These are phyloP conservation scores for Petrolisthes cinctipes DNA, from an alignment of 2,888 invertebrate genomes.

Conservation along the genomic window DNA sequence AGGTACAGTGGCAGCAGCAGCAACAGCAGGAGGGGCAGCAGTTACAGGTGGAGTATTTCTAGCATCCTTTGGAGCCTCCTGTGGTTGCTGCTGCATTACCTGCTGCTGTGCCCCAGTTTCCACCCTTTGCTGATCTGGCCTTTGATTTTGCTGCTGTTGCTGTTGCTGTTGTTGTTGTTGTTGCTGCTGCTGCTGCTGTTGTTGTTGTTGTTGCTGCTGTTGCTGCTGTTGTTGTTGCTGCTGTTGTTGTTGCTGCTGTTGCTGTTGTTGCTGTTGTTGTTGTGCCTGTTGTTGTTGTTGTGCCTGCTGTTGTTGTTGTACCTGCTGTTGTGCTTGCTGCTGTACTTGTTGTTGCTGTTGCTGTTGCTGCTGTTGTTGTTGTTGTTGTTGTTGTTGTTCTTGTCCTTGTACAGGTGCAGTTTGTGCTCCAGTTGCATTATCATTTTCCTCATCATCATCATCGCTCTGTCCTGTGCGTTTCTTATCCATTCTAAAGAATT, in stretches of 20 bases:
- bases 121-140: constrained; percentile 40
- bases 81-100: constrained; percentile 34
- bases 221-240: constrained; percentile 42
- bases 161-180: constrained; percentile 49
- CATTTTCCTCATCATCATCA: constrained; percentile 62
- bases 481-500: constrained; percentile 70
- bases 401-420: constrained; percentile 38
- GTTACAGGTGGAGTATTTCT: constrained; percentile 53
- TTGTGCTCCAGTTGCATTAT: constrained; percentile 51
- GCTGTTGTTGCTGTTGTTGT: constrained; percentile 39
- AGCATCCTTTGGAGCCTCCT: constrained; percentile 54
- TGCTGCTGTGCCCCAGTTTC: constrained; percentile 44
- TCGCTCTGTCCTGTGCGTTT: constrained; percentile 62
- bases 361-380: constrained; percentile 35
- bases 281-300: too few relatives aligned
- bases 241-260: constrained; percentile 40
- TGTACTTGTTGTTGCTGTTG: constrained; percentile 40
- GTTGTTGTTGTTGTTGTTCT: constrained; percentile 43
- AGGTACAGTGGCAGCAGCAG: constrained; percentile 40
- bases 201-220: constrained; percentile 43
- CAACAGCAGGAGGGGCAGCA: constrained; percentile 24
- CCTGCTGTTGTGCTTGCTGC: neutral
- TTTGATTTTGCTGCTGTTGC: constrained; percentile 55
- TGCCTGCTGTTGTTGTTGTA: too few relatives aligned
- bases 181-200: constrained; percentile 24